Base-by-base conservation (phyloP, 2,888 invertebrate species). In the Siphonodentalium dalli region DNA sequence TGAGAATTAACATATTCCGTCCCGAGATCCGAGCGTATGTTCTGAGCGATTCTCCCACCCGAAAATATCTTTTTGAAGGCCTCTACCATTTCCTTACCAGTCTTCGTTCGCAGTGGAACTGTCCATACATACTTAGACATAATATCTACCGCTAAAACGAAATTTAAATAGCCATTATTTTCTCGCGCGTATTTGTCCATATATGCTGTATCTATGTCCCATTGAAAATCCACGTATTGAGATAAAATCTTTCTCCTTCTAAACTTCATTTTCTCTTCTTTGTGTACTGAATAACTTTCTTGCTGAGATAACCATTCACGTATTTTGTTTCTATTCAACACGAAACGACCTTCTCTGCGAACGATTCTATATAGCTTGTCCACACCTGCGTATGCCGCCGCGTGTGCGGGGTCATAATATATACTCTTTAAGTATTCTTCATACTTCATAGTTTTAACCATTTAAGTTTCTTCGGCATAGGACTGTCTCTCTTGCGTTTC, bases 1-100 rank as follows among this genome's bases (percentile, higher is more conserved):
- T 28, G 13, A 18, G 34, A 26, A 29, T 27, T 28, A 8, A 31
- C 38, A 23, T 44, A 51, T 24, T 51, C 51, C 7, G 24, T 18
- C 26, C 44, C 51, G 43, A 39, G 37, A 29, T 51, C 43, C 15
- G 35, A 21, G 9, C 43, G 35, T 27, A 50, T 37, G 6, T 23
- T 9, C 4, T 13, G 13, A 18, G 41, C 34, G 18, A 35, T 23
- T n/a, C 33, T 7, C 27, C 31, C 31, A 18, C 27, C 24, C 11
- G 20, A 21, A 26, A 46, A 46, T 21, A 51, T 29, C 11, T 9
- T 9, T 20, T 38, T 18, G n/a, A 44, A 24, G 2, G 29, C 51
- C 15, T 44, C 34, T 29, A 29, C 29, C 5, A 38, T 39, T 20
- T 20, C 27, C 4, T 15, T 11, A 4, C 21, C 35, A 15, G 23